A percentile compares a stretch with the other conserved stretches of the same genome.
Evolutionary conservation across 1,140 invertebrate genomes (phyloP).

Genomic region (Zaprionus capensis): DNA sequence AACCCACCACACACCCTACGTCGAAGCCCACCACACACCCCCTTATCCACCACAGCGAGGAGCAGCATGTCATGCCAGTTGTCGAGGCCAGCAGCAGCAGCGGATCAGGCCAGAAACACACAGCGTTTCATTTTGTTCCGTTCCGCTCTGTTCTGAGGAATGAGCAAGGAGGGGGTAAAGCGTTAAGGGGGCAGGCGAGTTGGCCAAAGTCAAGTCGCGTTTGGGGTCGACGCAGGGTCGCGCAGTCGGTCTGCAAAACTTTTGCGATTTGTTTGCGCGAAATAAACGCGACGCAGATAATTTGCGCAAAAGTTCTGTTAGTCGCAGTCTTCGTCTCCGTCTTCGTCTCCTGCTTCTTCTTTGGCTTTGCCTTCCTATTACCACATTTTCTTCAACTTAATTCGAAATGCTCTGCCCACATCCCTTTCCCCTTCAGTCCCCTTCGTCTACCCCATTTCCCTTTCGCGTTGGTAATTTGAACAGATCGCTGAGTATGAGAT

Average conservation of each 20-base stretch:
- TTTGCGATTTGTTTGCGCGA: slow-evolving; percentile 81
- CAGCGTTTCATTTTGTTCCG: slow-evolving; percentile 14
- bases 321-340: background rate
- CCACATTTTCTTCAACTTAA: slow-evolving; percentile 22
- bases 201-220: slow-evolving; percentile 34
- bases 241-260: slow-evolving; percentile 65
- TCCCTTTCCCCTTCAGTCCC: background rate
- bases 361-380: slow-evolving; percentile 3
- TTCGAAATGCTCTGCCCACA: background rate
- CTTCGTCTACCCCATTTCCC: background rate
- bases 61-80: slow-evolving; percentile 31
- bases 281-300: slow-evolving; percentile 82
- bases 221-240: slow-evolving; percentile 45
- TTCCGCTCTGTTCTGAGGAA: background rate
- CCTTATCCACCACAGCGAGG: background rate
- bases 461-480: background rate
- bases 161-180: background rate
- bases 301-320: slow-evolving; percentile 71
- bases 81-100: slow-evolving; percentile 27
- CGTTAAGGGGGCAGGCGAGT: background rate
- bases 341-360: background rate
- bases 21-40: background rate
- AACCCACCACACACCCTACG: slow-evolving; percentile 7
- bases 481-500: background rate
- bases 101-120: slow-evolving; percentile 21